Evolutionary conservation across 2,888 invertebrate species (phyloP).

Genomic region (Chaitophorus viminalis): DNA sequence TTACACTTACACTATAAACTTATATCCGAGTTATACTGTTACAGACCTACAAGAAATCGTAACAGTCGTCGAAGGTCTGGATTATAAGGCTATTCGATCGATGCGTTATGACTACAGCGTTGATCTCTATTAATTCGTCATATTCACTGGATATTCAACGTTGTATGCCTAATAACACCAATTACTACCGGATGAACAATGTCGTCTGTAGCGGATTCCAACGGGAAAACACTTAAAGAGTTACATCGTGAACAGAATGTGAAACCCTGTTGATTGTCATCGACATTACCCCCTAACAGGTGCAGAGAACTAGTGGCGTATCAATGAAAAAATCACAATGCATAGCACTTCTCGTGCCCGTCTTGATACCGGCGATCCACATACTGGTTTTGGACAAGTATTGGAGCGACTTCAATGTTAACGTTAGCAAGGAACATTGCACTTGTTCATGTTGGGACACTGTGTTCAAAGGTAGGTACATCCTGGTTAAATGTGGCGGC

Average conservation of each 20-base stretch:
- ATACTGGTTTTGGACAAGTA: conserved; percentile 74
- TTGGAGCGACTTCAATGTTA: conserved; percentile 76
- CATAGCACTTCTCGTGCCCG: conserved; percentile 67
- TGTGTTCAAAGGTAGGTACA: conserved; percentile 75
- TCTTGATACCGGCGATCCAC: conserved; percentile 74
- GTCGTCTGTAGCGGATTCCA: not conserved
- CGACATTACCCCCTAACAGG: not conserved
- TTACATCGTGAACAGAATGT: not conserved
- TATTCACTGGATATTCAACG: not conserved
- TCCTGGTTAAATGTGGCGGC: too few species aligned
- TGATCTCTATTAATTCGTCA: not conserved
- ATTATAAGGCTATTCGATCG: too few species aligned
- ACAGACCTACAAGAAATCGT: too few species aligned
- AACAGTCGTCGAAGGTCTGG: too few species aligned
- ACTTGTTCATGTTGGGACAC: conserved; percentile 82
- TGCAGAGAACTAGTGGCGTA: not conserved
- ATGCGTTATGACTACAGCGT: not conserved
- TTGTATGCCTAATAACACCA: not conserved
- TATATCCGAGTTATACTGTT: too few species aligned
- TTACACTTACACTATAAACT: too few species aligned
- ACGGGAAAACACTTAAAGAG: not conserved
- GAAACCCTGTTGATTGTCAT: not conserved
- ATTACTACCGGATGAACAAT: not conserved
- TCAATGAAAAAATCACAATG: not conserved
- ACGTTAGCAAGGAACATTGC: conserved; percentile 75